These are phyloP conservation scores for Sesamia nonagrioides DNA, from an alignment of 1,140 invertebrate species.

Conservation along the genomic window DNA sequence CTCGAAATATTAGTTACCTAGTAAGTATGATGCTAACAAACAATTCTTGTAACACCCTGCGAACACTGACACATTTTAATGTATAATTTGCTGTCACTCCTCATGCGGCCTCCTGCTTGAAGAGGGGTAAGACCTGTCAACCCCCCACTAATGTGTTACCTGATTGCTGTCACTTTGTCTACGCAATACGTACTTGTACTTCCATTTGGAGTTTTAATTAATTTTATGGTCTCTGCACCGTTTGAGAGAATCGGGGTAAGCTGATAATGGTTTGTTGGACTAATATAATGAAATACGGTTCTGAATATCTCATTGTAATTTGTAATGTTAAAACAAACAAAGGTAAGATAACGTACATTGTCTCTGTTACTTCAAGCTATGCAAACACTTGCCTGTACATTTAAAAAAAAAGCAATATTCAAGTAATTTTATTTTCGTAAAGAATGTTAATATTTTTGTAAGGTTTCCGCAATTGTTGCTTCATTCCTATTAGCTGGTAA, in stretches of 20 bases:
- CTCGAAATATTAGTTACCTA: neutral
- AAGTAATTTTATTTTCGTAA: too few relatives aligned
- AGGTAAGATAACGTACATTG: neutral
- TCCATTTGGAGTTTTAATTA: slow-evolving; percentile 29
- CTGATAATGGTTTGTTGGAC: slow-evolving; percentile 1
- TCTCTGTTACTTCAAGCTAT: too few relatives aligned
- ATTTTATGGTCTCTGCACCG: slow-evolving; percentile 2
- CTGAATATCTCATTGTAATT: too few relatives aligned
- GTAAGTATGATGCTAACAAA: too few relatives aligned
- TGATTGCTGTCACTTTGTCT: slow-evolving; percentile 9
- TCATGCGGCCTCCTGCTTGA: neutral
- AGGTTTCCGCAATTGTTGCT: too few relatives aligned
- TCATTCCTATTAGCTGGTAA: too few relatives aligned
- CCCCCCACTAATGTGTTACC: slow-evolving; percentile 4
- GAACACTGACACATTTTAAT: neutral
- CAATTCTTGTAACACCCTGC: too few relatives aligned
- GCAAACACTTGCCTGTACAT: too few relatives aligned
- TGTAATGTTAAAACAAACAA: too few relatives aligned
- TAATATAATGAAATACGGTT: too few relatives aligned
- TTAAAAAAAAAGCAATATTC: too few relatives aligned
- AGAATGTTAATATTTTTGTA: too few relatives aligned
- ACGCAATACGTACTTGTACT: neutral
- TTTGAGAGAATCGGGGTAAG: slow-evolving; percentile 2
- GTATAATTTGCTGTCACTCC: slow-evolving; percentile 9
- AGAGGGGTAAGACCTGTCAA: slow-evolving; percentile 17